phyloP scores from a whole-genome alignment of 2,113 vertebrate species.

The Choloepus hoffmanni region DNA sequence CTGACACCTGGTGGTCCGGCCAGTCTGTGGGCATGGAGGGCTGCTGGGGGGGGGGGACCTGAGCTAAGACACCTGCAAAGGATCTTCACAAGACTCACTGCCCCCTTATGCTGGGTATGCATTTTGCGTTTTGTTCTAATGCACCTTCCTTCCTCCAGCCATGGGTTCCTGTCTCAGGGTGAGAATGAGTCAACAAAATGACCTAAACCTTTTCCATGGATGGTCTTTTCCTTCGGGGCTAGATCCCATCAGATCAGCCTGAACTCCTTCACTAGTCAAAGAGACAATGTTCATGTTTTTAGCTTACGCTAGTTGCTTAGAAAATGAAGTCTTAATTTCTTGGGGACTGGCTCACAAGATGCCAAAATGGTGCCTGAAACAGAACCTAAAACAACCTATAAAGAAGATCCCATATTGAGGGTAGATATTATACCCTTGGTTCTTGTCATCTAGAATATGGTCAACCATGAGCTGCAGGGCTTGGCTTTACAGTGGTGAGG shows the following conservation, averaged over 20 bases:
- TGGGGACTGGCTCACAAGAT: accelerated
- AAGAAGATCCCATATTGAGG: not conserved
- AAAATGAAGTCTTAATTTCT: not conserved
- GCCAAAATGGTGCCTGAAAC: not conserved
- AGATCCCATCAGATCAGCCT: not conserved
- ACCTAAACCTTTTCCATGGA: not conserved
- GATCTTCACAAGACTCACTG: accelerated
- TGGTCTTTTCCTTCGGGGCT: not conserved
- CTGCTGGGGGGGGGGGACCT: not conserved
- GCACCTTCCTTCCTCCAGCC: not conserved
- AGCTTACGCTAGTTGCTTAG: not conserved
- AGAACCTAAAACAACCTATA: not conserved
- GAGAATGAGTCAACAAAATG: too few species aligned
- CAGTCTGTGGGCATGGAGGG: accelerated
- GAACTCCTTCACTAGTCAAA: too few species aligned
- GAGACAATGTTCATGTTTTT: not conserved
- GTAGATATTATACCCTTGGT: not conserved
- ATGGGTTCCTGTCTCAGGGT: not conserved
- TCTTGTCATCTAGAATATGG: too few species aligned
- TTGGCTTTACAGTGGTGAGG: accelerated
- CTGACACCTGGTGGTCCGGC: not conserved
- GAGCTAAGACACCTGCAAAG: not conserved
- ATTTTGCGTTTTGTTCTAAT: not conserved
- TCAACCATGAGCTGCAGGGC: accelerated
- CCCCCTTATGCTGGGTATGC: accelerated